Base-by-base conservation (phyloP, 2,888 invertebrate genomes). In the Melieria picta region DNA sequence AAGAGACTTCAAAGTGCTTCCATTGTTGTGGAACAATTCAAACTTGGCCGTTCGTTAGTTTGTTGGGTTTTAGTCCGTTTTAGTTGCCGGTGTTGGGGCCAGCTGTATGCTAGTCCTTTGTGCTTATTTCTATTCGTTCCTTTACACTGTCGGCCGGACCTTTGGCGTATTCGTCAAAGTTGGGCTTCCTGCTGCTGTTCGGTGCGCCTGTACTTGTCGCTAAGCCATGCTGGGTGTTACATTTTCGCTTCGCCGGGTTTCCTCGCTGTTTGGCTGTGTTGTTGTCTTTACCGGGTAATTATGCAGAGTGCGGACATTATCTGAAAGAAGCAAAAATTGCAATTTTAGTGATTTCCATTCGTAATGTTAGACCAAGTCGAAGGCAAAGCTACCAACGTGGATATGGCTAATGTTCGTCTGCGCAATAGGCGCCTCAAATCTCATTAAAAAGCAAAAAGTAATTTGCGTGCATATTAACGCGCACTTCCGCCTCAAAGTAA, bases 51-150 rank as follows among this genome's bases (percentile, higher is more conserved):
- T 52, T 5, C 13, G 9, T 52, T 50, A 11, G 50, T 50, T 50
- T 52, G 4, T n/a, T 5, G 13, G 52, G n/a, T 52, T 5, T 9
- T n/a, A n/a, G 52, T 52, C n/a, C 52, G 52, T 52, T 52, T 52
- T 13, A 52, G 13, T 52, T 52, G 9, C 52, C 9, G 7, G n/a
- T 52, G 7, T 13, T 52, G 5, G 52, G 13, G 52, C 13, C 52
- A 11, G 30, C 13, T 52, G 52, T n/a, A 13, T 10, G 50, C 11
- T 11, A 52, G 52, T 52, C 52, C 52, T 52, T 52, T 62, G 63
- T 64, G 68, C 64, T 67, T 69, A 46, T 69, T 61, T 43, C 61
- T 70, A 61, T 70, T 45, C 56, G 30, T 63, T 71, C 7, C n/a
- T 62, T 50, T 30, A 57, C 60, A 62, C 56, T 55, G 43, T 67